Conservation (phyloP, 2,797 vertebrate species). For the Lagorchestes hirsutus region DNA sequence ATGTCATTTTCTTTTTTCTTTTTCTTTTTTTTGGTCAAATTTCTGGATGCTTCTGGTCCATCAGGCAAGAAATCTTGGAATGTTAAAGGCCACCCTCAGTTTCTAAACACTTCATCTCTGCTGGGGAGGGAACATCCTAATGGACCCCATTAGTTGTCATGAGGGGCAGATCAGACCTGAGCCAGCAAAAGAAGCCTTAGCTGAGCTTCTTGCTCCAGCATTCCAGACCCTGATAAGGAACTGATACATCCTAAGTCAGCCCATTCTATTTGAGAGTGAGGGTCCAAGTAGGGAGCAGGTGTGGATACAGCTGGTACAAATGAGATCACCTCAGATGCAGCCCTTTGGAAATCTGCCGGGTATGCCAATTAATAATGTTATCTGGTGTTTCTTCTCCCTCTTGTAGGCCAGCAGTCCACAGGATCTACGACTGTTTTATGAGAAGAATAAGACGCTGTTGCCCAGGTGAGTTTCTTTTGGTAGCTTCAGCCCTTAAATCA, state of each 20-base stretch:
- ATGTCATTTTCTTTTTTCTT: not conserved
- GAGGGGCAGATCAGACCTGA: not conserved
- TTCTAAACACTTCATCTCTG: not conserved
- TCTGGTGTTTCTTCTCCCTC: constrained; percentile 24
- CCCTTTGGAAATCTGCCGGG: not conserved
- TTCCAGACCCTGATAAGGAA: not conserved
- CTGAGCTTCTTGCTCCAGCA: not conserved
- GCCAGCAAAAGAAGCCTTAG: not conserved
- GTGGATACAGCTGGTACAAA: not conserved
- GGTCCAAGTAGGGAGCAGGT: not conserved
- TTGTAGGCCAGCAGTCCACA: constrained; percentile 96
- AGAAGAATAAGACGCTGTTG: constrained; percentile 94
- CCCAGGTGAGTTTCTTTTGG: constrained; percentile 89
- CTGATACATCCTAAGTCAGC: not conserved
- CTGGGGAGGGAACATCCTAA: not conserved
- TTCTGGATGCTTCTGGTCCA: not conserved
- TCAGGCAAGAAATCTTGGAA: not conserved
- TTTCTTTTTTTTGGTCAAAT: not conserved
- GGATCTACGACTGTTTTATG: constrained; percentile 96
- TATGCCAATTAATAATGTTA: not conserved
- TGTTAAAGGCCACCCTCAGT: not conserved
- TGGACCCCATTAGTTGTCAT: not conserved
- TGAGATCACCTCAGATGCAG: not conserved
- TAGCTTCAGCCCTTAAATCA: not conserved
- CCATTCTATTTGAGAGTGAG: not conserved